These are phyloP conservation scores for Tachina fera DNA, from an alignment of 2,888 invertebrate species.

Conservation along the genomic window DNA sequence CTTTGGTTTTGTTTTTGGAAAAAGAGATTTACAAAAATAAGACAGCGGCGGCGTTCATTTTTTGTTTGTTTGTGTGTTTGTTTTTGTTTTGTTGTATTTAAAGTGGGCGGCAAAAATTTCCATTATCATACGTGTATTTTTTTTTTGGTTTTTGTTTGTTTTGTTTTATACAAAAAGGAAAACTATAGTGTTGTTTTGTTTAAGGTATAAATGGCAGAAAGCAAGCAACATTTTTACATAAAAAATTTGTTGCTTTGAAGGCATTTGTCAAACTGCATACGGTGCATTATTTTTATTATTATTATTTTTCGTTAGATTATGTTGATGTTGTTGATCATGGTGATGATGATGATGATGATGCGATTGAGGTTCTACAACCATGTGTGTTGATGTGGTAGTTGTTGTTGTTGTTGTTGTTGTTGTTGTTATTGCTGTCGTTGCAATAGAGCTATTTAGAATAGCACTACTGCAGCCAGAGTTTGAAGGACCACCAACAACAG, in stretches of 20 bases:
- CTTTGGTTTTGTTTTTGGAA: conserved; percentile 65
- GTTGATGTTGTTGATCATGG: conserved; percentile 26
- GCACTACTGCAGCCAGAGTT: conserved; percentile 39
- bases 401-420: conserved; percentile 18
- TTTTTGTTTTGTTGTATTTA: conserved; percentile 64
- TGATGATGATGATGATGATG: conserved; percentile 21
- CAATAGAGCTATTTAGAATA: conserved; percentile 50
- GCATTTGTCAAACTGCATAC: conserved; percentile 74
- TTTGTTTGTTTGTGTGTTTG: conserved; percentile 65
- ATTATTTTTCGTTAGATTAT: conserved; percentile 63
- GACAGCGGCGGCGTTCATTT: conserved; percentile 76
- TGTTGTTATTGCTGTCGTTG: conserved; percentile 25
- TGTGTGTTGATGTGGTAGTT: conserved; percentile 60
- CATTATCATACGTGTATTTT: conserved; percentile 65
- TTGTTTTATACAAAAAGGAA: conserved; percentile 71
- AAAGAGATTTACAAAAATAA: conserved; percentile 72
- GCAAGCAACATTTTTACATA: conserved; percentile 70
- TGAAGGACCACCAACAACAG: conserved; percentile 59
- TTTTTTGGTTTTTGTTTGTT: conserved; percentile 39
- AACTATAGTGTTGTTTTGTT: conserved; percentile 71
- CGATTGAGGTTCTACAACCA: conserved; percentile 58
- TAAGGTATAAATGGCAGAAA: conserved; percentile 72
- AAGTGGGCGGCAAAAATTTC: conserved; percentile 72
- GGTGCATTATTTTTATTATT: conserved; percentile 72
- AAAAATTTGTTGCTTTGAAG: conserved; percentile 70